A percentile compares a stretch with the other conserved stretches of the same genome.
Conservation (phyloP, 2,113 vertebrate species). For the Peromyscus californicus region DNA sequence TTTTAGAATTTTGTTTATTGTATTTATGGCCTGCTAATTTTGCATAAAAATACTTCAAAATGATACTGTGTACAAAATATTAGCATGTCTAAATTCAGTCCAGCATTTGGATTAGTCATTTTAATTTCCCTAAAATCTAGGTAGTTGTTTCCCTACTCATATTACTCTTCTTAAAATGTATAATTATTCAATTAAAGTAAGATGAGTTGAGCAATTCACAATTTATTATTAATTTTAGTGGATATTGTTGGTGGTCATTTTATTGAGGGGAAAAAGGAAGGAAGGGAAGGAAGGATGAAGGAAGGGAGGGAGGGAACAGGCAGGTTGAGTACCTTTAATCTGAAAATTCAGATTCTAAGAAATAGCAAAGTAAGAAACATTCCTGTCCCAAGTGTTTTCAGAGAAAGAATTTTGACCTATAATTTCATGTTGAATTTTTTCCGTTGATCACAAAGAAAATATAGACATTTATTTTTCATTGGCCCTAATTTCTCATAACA, state of each 20-base stretch:
- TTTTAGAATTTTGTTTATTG: not conserved
- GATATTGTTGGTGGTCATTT: slow-evolving; percentile 49
- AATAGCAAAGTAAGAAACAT: not conserved
- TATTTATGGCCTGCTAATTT: not conserved
- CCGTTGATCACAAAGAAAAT: not conserved
- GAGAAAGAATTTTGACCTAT: not conserved
- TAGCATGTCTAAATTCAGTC: slow-evolving; percentile 22
- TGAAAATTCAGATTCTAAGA: not conserved
- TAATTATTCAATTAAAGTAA: slow-evolving; percentile 41
- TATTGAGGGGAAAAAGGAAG: not conserved
- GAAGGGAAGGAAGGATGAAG: not conserved
- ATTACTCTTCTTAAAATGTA: slow-evolving; percentile 28
- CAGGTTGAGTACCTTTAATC: not conserved
- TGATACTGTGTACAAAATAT: not conserved
- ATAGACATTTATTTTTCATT: slow-evolving; percentile 13
- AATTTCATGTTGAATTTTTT: slow-evolving; percentile 55
- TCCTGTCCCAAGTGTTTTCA: not conserved
- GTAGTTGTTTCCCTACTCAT: not conserved
- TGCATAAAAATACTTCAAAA: not conserved
- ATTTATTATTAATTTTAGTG: slow-evolving; percentile 42
- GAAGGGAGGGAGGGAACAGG: fast-evolving
- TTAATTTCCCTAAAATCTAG: slow-evolving; percentile 1
- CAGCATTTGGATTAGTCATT: slow-evolving; percentile 27
- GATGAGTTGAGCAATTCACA: not conserved
- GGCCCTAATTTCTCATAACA: slow-evolving; percentile 31